These are phyloP conservation scores for Cardiocondyla obscurior DNA, from an alignment of 1,140 invertebrate species.

Conservation along the genomic window DNA sequence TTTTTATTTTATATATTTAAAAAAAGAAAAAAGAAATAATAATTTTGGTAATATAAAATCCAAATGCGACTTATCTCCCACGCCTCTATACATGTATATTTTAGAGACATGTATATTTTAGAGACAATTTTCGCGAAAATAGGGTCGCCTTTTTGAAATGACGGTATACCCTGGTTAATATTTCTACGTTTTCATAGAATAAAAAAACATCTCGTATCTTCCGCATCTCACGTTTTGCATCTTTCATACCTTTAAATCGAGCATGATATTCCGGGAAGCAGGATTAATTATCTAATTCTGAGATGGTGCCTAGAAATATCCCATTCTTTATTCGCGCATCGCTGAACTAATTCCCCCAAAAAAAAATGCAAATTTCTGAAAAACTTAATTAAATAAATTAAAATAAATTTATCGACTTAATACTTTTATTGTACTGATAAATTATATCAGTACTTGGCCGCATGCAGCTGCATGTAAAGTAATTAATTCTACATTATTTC, in stretches of 20 bases:
- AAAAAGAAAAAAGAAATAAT: too few species aligned
- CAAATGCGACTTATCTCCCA: not conserved
- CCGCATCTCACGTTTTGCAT: constrained; percentile 8
- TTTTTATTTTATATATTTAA: constrained; percentile 11
- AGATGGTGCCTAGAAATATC: constrained; percentile 2
- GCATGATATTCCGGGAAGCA: not conserved
- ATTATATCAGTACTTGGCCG: not conserved
- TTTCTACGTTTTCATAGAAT: constrained; percentile 37
- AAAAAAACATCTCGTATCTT: not conserved
- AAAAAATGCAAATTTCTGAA: not conserved
- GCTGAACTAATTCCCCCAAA: not conserved
- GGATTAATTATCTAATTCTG: constrained; percentile 43
- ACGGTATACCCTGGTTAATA: not conserved
- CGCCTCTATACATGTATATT: constrained; percentile 31
- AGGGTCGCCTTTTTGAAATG: constrained; percentile 23
- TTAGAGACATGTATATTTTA: constrained; percentile 43
- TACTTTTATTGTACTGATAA: not conserved
- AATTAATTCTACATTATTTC: not conserved
- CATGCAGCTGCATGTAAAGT: not conserved
- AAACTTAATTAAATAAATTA: not conserved
- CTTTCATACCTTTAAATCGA: constrained; percentile 46
- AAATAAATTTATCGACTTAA: not conserved
- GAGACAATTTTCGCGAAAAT: constrained; percentile 31
- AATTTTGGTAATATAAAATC: constrained; percentile 26
- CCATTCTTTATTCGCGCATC: constrained; percentile 10